phyloP scores from a whole-genome alignment of 2,888 invertebrate species.

The Byasa hedistus region DNA sequence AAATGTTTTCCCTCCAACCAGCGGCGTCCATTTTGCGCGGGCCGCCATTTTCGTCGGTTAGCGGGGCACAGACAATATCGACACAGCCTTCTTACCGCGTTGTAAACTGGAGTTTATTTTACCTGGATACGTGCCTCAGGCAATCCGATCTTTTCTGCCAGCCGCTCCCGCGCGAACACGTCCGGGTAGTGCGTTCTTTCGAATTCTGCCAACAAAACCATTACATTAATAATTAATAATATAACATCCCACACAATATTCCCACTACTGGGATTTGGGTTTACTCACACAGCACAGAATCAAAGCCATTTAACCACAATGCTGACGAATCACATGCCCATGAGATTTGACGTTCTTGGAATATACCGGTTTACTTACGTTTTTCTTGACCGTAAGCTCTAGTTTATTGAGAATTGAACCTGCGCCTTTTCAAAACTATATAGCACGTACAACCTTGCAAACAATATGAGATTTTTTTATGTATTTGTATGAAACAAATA shows the following conservation, averaged over 20 bases:
- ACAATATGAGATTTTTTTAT: too few species aligned
- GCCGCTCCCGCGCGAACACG: slow-evolving; percentile 96
- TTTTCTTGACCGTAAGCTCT: too few species aligned
- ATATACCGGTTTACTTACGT: too few species aligned
- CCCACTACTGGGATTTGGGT: too few species aligned
- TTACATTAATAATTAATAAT: background rate
- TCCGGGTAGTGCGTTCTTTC: slow-evolving; percentile 98
- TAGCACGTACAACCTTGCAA: too few species aligned
- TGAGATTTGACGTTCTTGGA: too few species aligned
- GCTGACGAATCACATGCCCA: too few species aligned
- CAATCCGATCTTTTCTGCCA: slow-evolving; percentile 98
- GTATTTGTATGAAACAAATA: too few species aligned
- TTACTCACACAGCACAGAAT: too few species aligned
- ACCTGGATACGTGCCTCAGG: slow-evolving; percentile 99
- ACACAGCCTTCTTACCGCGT: slow-evolving; percentile 66
- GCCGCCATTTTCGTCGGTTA: slow-evolving; percentile 37
- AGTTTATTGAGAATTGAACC: too few species aligned
- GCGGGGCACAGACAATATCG: slow-evolving; percentile 43
- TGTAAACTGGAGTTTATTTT: slow-evolving; percentile 82
- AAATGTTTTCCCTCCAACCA: slow-evolving; percentile 16
- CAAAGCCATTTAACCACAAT: too few species aligned
- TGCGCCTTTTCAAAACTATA: too few species aligned
- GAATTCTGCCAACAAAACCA: slow-evolving; percentile 86
- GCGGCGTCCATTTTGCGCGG: slow-evolving; percentile 28
- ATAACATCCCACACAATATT: background rate